phyloP scores from a whole-genome alignment of 2,888 invertebrate genomes.

The Synanthedon vespiformis region DNA sequence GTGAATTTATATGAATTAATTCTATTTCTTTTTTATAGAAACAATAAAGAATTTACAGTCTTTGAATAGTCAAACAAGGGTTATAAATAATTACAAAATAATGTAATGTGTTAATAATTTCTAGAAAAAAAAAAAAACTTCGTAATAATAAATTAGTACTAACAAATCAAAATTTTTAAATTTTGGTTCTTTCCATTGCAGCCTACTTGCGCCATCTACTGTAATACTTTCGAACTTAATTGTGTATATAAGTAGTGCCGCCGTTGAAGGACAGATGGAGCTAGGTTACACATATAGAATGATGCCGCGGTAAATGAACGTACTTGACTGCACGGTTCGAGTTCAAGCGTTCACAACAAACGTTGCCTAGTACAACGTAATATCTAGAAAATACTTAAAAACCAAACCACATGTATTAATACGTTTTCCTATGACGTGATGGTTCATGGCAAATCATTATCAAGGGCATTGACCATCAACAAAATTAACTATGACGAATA shows the following conservation, averaged over 20 bases:
- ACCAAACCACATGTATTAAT: constrained; percentile 4
- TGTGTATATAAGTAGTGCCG: constrained; percentile 40
- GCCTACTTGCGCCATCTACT: constrained; percentile 48
- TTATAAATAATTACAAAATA: no score
- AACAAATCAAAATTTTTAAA: no score
- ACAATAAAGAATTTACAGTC: no score
- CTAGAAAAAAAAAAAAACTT: no score
- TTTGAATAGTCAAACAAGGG: no score
- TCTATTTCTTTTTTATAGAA: no score
- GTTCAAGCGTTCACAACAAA: constrained; percentile 40
- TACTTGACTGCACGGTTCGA: constrained; percentile 61
- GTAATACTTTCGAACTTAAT: constrained; percentile 24
- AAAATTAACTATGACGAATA: neutral
- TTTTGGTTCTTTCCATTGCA: no score
- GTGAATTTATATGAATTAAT: no score
- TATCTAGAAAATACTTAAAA: neutral
- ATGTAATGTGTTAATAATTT: no score
- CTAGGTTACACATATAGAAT: constrained; percentile 42
- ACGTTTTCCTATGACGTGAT: constrained; percentile 8
- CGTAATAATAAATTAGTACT: no score
- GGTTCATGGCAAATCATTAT: constrained; percentile 23
- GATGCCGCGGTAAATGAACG: constrained; percentile 66
- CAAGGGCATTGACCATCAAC: constrained; percentile 24
- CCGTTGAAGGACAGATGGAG: constrained; percentile 69
- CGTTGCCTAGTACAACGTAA: constrained; percentile 6